phyloP scores from a whole-genome alignment of 1,140 invertebrate genomes.

The Anastatus disparis region DNA sequence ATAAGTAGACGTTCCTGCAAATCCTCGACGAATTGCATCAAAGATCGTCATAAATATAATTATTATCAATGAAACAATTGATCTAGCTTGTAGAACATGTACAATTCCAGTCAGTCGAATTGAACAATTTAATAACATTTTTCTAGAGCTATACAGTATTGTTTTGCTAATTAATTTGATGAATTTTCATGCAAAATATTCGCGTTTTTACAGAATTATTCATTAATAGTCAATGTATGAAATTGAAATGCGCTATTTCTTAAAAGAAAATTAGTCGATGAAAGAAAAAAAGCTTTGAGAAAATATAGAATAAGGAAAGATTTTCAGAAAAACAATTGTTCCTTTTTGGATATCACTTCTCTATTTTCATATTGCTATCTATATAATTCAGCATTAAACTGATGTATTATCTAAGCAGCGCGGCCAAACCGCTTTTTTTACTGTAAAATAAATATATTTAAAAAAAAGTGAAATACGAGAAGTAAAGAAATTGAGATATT shows the following conservation, averaged over 20 bases:
- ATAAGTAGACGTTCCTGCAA: constrained; percentile 26
- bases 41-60: constrained; percentile 19
- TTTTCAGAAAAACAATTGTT: constrained; percentile 4
- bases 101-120: constrained; percentile 5
- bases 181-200: background rate
- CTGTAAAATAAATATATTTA: constrained; percentile 35
- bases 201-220: constrained; percentile 2
- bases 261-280: constrained; percentile 5
- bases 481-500: constrained; percentile 27
- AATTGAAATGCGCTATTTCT: background rate
- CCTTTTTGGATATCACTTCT: background rate
- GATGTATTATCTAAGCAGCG: constrained; percentile 5
- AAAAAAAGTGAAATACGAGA: background rate
- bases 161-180: constrained; percentile 2
- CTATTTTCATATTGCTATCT: constrained; percentile 14
- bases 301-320: background rate
- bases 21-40: background rate
- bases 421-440: constrained; percentile 34
- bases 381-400: constrained; percentile 9
- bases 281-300: constrained; percentile 16
- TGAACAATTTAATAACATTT: background rate
- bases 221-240: background rate
- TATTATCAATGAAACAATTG: constrained; percentile 4
- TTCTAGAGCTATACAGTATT: background rate
- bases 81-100: constrained; percentile 6